Percentiles rank a stretch among this genome's conserved stretches.
Evolutionary conservation across 2,888 invertebrate genomes (phyloP).

Genomic region (Tetragnatha montana): DNA sequence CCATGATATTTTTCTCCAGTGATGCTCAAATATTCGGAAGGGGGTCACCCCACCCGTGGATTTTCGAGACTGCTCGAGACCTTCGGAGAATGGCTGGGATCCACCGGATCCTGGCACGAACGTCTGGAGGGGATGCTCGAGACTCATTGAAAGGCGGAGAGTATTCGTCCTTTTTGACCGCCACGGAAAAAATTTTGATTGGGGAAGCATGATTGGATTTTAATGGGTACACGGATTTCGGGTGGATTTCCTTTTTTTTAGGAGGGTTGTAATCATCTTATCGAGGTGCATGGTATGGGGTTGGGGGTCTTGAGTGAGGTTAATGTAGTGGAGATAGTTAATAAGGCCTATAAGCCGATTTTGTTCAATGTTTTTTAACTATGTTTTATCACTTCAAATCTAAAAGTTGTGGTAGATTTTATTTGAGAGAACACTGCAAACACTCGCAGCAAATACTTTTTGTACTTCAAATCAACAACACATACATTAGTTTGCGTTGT

Average conservation of each 20-base stretch:
- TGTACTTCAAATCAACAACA: too few species aligned
- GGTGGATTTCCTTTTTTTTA: background rate
- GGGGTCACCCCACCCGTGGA: too few species aligned
- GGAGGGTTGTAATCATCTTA: background rate
- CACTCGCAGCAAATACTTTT: too few species aligned
- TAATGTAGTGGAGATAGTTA: too few species aligned
- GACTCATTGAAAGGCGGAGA: slow-evolving; percentile 18
- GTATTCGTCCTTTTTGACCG: background rate
- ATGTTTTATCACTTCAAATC: too few species aligned
- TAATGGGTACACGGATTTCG: background rate
- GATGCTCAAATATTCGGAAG: too few species aligned
- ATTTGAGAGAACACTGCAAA: background rate
- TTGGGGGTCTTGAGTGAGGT: too few species aligned
- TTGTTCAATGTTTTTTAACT: too few species aligned
- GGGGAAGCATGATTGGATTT: background rate
- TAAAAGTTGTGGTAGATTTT: too few species aligned
- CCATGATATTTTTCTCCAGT: too few species aligned
- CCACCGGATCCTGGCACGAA: slow-evolving; percentile 12
- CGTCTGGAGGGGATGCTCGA: background rate
- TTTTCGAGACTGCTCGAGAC: background rate
- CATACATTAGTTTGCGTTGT: too few species aligned
- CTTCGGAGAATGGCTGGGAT: slow-evolving; percentile 40
- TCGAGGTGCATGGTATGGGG: background rate
- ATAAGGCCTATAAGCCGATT: too few species aligned
- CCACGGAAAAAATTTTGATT: background rate